Conservation (phyloP, 2,113 vertebrate genomes). For the Gymnorhina tibicen region DNA sequence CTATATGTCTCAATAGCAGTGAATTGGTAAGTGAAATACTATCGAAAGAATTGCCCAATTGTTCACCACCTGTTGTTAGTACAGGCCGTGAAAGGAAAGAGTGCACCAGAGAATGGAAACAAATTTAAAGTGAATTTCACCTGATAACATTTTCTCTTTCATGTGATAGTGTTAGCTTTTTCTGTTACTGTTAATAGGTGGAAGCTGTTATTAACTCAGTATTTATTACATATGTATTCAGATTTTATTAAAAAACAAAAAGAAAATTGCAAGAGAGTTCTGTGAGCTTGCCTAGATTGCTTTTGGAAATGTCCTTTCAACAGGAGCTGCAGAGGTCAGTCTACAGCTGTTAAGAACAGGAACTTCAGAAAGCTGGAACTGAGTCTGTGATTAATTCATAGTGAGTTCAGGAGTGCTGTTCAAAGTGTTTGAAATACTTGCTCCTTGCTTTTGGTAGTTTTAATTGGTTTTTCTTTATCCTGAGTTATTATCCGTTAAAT, state of each 20-base stretch:
- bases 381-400: not conserved
- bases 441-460: not conserved
- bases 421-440: not conserved
- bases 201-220: not conserved
- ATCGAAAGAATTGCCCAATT: not conserved
- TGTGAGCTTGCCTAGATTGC: not conserved
- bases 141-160: not conserved
- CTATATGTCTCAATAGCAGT: not conserved
- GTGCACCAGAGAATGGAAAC: not conserved
- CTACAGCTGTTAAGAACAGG: not conserved
- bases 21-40: not conserved
- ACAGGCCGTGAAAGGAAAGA: not conserved
- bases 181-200: not conserved
- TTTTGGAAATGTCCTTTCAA: not conserved
- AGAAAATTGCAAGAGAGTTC: not conserved
- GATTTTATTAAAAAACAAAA: not conserved
- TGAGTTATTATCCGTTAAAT: not conserved
- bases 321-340: not conserved
- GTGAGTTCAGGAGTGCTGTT: not conserved
- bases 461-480: not conserved
- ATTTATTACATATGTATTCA: fast-evolving
- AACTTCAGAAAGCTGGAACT: not conserved
- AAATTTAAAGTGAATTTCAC: not conserved
- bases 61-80: not conserved
- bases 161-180: not conserved